These are phyloP conservation scores for Chlorops oryzae DNA, from an alignment of 1,140 invertebrate genomes.

Conservation along the genomic window DNA sequence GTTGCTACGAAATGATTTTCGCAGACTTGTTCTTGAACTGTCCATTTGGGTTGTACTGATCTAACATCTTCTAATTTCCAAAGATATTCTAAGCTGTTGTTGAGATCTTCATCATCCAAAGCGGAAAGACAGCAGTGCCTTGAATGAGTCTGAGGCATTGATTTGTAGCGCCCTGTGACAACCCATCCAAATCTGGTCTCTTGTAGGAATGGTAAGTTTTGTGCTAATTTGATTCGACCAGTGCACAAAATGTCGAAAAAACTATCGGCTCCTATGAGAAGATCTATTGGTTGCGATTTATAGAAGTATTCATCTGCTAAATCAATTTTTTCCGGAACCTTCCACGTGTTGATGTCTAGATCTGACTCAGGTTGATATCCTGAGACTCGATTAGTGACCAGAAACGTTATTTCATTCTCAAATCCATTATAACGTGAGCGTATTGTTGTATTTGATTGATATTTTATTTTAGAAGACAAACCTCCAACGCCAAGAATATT, in stretches of 20 bases:
- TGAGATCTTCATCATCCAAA: background rate
- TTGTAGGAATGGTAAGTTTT: constrained; percentile 23
- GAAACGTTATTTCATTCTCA: constrained; percentile 3
- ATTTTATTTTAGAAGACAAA: constrained; percentile 1
- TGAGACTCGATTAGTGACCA: constrained; percentile 9
- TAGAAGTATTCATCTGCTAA: constrained; percentile 31
- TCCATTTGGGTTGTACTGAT: background rate
- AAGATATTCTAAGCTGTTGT: constrained; percentile 1
- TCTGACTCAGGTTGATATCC: constrained; percentile 15
- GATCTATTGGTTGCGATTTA: constrained; percentile 23
- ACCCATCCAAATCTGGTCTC: constrained; percentile 37
- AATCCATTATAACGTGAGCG: constrained; percentile 1
- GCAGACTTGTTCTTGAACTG: constrained; percentile 17
- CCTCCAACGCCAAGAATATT: constrained; percentile 3
- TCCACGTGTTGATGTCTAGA: constrained; percentile 10
- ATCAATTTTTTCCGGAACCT: constrained; percentile 19
- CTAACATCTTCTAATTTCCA: constrained; percentile 34
- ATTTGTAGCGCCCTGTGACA: too few relatives aligned
- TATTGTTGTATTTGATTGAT: background rate
- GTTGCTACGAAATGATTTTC: constrained; percentile 24
- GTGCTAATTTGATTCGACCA: constrained; percentile 23
- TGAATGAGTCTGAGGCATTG: too few relatives aligned
- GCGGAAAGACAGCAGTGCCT: too few relatives aligned
- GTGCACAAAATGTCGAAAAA: constrained; percentile 32
- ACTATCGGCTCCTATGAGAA: constrained; percentile 28